Evolutionary conservation across 2,113 vertebrate species (phyloP).

Genomic region (Caloenas nicobarica): DNA sequence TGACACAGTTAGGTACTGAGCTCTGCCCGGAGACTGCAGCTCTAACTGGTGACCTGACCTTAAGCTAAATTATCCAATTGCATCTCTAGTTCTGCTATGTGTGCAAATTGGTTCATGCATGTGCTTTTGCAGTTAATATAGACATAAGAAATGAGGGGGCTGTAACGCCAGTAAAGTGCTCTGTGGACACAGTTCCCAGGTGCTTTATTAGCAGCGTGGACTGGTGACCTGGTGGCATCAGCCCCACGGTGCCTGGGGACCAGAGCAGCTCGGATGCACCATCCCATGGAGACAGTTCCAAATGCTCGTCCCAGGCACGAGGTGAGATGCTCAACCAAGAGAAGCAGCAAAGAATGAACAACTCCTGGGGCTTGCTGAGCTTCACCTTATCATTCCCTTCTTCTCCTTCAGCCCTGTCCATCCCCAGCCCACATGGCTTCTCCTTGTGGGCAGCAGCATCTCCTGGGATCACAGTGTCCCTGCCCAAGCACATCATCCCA

Average conservation of each 20-base stretch:
- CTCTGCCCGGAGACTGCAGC: background rate
- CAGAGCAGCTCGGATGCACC: background rate
- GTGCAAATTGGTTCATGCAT: background rate
- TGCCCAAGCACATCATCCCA: fast-evolving
- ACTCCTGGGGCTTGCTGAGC: too few relatives aligned
- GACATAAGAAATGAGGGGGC: background rate
- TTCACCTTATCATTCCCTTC: too few relatives aligned
- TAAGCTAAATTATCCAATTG: background rate
- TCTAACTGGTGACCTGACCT: background rate
- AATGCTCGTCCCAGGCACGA: background rate
- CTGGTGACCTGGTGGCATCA: background rate
- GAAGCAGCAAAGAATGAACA: background rate
- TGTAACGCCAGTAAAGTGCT: too few relatives aligned
- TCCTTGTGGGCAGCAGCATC: background rate
- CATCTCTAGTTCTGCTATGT: background rate
- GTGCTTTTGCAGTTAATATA: too few relatives aligned
- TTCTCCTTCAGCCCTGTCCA: too few relatives aligned
- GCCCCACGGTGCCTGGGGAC: background rate
- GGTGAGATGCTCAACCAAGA: background rate
- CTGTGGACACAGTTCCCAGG: background rate
- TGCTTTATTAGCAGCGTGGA: too few relatives aligned
- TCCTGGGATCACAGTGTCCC: fast-evolving
- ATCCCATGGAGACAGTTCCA: background rate
- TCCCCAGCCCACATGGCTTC: too few relatives aligned
- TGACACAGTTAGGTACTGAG: background rate